Base-by-base conservation (phyloP, 2,113 vertebrate genomes). In the Pica pica region DNA sequence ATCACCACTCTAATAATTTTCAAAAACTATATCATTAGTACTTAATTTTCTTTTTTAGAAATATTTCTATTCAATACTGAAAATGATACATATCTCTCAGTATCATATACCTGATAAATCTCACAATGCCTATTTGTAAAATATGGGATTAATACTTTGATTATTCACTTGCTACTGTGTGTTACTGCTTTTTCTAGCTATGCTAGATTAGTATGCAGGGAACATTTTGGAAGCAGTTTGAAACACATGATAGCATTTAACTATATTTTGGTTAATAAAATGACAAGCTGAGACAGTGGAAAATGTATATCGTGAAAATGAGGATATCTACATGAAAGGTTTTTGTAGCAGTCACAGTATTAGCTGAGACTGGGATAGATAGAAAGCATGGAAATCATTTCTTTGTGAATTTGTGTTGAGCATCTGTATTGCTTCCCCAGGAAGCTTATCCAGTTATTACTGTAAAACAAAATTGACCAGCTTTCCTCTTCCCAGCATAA, bases 61-160 rank as follows among this genome's bases (percentile, higher is more conserved):
- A 33, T 52, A 2, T 27, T 75, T 77, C 68, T 44, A 31, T 67
- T 86, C 10, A 59, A 37, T 68, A 35, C 7, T 67, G 39, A 79
- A 76, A 87, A 55, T 37, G 0, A 68, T 31, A 59, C 0, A 9
- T 6, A 49, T 68, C 3, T 3, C 14, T 52, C 30, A 37, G 15
- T 68, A 22, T 57, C 18, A 70, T 35, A 39, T 59, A 42, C 8
- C 20, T 50, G 7, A 44, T 37, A 52, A 22, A 60, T 50, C 13
- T 67, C 24, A 27, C 31, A 79, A 31, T 0, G 9, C 2, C 3
- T 71, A 4, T 55, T 61, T 64, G 24, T 68, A 93, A 85, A 70
- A 11, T 24, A 35, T 2, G 11, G 17, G 10, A 71, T 5, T n/a
- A 63, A 41, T 41, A 41, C 13, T 70, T 50, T 71, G 9, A 49